Conservation (phyloP, 2,888 invertebrate species). For the Lasioglossum lativentre region DNA sequence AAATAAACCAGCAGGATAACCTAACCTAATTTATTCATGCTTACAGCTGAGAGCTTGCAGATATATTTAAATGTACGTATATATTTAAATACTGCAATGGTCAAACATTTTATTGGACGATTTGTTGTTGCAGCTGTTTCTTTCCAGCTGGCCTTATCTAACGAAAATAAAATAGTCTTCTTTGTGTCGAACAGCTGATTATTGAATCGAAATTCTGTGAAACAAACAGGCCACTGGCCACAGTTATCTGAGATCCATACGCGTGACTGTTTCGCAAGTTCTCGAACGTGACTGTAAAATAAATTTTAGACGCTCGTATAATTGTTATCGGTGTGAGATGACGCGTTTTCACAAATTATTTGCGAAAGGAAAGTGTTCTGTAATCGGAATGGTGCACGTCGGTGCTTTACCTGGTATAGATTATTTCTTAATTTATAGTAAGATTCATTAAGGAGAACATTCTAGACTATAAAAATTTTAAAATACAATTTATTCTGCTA, state of each 20-base stretch:
- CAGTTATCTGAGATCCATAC: constrained; percentile 1
- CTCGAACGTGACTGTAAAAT: neutral
- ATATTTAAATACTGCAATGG: neutral
- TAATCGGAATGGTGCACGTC: constrained; percentile 91
- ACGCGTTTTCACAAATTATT: constrained; percentile 84
- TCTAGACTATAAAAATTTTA: neutral
- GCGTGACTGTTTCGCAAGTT: neutral
- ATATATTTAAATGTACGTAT: neutral
- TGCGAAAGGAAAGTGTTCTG: constrained; percentile 83
- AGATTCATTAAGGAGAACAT: neutral
- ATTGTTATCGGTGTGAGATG: constrained; percentile 61
- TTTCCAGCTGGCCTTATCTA: constrained; percentile 8
- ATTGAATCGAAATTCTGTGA: neutral
- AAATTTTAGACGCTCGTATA: neutral
- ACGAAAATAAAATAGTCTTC: neutral
- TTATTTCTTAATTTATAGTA: neutral
- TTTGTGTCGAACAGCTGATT: constrained; percentile 28
- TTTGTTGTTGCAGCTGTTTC: neutral
- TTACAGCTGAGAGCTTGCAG: neutral
- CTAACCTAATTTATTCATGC: neutral
- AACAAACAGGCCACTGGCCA: constrained; percentile 12
- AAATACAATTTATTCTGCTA: neutral
- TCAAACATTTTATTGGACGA: neutral
- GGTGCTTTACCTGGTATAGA: constrained; percentile 88
- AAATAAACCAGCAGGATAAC: neutral